These are phyloP conservation scores for Lophura nycthemera DNA, from an alignment of 2,113 vertebrate genomes.

Conservation along the genomic window DNA sequence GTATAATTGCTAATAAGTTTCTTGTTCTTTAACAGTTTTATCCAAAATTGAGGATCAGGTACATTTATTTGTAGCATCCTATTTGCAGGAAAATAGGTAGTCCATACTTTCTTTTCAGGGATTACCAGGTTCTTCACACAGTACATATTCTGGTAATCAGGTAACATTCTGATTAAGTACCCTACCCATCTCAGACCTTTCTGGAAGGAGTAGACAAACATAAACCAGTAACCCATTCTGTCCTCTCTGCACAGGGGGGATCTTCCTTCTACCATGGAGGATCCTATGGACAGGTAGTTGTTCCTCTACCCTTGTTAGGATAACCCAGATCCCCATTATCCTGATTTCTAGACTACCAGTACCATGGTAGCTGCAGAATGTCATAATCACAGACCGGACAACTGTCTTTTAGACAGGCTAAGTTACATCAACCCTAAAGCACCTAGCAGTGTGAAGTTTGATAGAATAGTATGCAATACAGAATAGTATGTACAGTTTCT, in stretches of 20 bases:
- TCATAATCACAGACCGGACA: not conserved
- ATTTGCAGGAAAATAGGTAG: not conserved
- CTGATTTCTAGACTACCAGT: not conserved
- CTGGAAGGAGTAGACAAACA: not conserved
- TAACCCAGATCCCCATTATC: not conserved
- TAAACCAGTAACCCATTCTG: not conserved
- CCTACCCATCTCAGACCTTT: not conserved
- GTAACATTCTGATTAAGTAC: constrained; percentile 31
- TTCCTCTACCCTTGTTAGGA: not conserved
- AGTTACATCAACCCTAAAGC: too few species aligned
- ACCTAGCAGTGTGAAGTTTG: too few species aligned
- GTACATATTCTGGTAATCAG: constrained; percentile 52
- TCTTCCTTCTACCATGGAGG: constrained; percentile 6
- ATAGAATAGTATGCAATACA: too few species aligned
- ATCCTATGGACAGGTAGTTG: constrained; percentile 54
- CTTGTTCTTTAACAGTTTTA: not conserved
- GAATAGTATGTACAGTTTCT: too few species aligned
- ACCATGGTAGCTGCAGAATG: not conserved
- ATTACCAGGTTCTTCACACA: not conserved
- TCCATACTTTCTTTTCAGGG: not conserved
- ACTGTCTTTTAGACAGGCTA: too few species aligned
- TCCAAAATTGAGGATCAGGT: not conserved
- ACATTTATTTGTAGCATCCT: not conserved
- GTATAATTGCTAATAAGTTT: not conserved
- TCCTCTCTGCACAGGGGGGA: constrained; percentile 48